These are phyloP conservation scores for Hiodon alosoides DNA, from an alignment of 2,113 vertebrate species.

Conservation along the genomic window DNA sequence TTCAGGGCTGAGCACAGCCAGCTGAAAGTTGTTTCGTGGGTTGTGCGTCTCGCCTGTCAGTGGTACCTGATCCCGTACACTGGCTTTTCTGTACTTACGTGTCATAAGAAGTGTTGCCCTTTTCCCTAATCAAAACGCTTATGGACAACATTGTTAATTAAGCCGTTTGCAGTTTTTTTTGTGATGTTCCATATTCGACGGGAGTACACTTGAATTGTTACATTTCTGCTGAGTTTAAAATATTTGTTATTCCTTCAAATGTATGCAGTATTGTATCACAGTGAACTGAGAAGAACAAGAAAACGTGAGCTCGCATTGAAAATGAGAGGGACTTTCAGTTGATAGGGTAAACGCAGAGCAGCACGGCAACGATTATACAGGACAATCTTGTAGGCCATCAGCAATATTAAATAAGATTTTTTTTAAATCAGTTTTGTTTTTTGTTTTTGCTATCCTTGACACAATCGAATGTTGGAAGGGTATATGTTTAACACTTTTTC, in stretches of 20 bases:
- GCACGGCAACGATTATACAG: conserved; percentile 10
- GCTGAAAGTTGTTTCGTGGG: not conserved
- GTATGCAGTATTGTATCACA: conserved; percentile 48
- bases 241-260: conserved; percentile 39
- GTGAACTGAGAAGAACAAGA: conserved; percentile 1
- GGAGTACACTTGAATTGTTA: conserved; percentile 26
- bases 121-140: conserved; percentile 28
- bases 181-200: conserved; percentile 19
- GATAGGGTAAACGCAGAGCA: conserved; percentile 25
- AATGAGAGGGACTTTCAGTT: conserved; percentile 22
- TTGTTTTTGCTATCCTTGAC: not conserved
- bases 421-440: not conserved
- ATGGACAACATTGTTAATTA: conserved; percentile 24
- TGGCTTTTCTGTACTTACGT: conserved; percentile 28
- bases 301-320: conserved; percentile 13
- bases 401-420: conserved; percentile 3
- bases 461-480: not conserved
- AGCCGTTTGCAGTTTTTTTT: conserved; percentile 26
- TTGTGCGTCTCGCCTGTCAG: conserved; percentile 19
- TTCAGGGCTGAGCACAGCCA: conserved; percentile 25
- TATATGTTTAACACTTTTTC: conserved; percentile 32
- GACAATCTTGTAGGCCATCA: conserved; percentile 26
- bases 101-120: conserved; percentile 13
- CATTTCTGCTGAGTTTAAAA: conserved; percentile 21
- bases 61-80: conserved; percentile 10